A percentile compares a stretch with the other conserved stretches of the same genome.
These are phyloP conservation scores for Phengaris alcon DNA, from an alignment of 2,888 invertebrate species.

Conservation along the genomic window DNA sequence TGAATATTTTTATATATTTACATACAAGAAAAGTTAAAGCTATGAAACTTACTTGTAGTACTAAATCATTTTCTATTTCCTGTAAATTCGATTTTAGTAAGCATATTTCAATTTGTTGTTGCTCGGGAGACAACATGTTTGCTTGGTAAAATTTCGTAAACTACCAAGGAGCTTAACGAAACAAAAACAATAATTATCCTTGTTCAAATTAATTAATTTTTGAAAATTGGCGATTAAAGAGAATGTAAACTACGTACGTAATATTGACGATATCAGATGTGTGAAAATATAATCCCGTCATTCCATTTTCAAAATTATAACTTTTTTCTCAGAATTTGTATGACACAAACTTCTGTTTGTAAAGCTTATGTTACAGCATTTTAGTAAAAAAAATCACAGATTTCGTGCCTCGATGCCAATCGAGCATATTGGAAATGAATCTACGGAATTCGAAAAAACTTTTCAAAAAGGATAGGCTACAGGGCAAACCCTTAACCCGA, in stretches of 20 bases:
- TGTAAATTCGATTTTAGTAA: constrained; percentile 61
- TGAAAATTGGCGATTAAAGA: too few species aligned
- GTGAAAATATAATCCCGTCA: not conserved
- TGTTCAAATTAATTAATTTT: too few species aligned
- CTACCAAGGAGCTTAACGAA: not conserved
- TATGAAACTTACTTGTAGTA: constrained; percentile 51
- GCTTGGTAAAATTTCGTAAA: not conserved
- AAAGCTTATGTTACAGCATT: not conserved
- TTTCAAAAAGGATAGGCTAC: too few species aligned
- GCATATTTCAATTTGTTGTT: constrained; percentile 66
- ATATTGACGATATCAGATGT: too few species aligned
- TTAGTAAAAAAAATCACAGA: not conserved
- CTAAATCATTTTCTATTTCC: constrained; percentile 58
- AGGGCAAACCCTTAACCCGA: too few species aligned
- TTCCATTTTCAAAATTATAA: not conserved
- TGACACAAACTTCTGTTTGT: not conserved
- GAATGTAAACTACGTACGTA: too few species aligned
- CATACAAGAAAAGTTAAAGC: not conserved
- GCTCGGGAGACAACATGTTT: constrained; percentile 58
- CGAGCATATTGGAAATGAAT: too few species aligned
- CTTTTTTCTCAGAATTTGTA: not conserved
- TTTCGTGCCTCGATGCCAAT: too few species aligned
- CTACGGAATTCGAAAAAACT: too few species aligned
- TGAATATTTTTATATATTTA: too few species aligned
- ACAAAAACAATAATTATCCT: too few species aligned